A percentile compares a stretch with the other conserved stretches of the same genome.
These are phyloP conservation scores for Homarus americanus DNA, from an alignment of 1,140 invertebrate species.

Conservation along the genomic window DNA sequence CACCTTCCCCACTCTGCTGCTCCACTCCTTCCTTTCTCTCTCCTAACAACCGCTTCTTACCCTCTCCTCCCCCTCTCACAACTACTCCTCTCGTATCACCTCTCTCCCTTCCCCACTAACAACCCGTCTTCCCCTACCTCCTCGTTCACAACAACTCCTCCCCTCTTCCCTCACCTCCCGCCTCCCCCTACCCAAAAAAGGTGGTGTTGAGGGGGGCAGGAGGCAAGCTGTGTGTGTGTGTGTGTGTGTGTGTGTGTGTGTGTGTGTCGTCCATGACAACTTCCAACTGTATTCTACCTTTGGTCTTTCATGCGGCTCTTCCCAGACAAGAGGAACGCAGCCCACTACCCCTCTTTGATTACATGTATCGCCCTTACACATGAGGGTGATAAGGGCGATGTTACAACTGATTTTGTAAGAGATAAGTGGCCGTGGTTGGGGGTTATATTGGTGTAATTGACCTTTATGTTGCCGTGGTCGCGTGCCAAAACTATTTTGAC, in stretches of 20 bases:
- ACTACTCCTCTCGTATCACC: too few relatives aligned
- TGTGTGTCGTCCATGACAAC: neutral
- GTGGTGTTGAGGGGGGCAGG: too few relatives aligned
- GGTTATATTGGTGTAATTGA: conserved; percentile 24
- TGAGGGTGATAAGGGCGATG: neutral
- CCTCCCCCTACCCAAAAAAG: neutral
- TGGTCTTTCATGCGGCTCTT: neutral
- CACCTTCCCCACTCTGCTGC: neutral
- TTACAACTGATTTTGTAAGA: neutral
- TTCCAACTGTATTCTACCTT: neutral
- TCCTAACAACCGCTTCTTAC: neutral
- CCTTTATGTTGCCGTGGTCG: conserved; percentile 10
- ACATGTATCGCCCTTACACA: neutral
- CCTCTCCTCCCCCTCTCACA: neutral
- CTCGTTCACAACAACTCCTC: neutral
- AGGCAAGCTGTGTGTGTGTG: too few relatives aligned
- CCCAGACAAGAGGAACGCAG: neutral
- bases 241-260: too few relatives aligned
- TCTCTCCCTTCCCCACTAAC: too few relatives aligned
- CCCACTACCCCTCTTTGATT: neutral
- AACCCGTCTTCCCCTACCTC: neutral
- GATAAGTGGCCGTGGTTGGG: neutral
- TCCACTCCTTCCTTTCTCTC: neutral
- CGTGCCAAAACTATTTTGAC: conserved; percentile 26
- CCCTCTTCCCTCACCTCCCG: neutral